These are phyloP conservation scores for Scaptomyza montana DNA, from an alignment of 1,140 invertebrate genomes.

Conservation along the genomic window DNA sequence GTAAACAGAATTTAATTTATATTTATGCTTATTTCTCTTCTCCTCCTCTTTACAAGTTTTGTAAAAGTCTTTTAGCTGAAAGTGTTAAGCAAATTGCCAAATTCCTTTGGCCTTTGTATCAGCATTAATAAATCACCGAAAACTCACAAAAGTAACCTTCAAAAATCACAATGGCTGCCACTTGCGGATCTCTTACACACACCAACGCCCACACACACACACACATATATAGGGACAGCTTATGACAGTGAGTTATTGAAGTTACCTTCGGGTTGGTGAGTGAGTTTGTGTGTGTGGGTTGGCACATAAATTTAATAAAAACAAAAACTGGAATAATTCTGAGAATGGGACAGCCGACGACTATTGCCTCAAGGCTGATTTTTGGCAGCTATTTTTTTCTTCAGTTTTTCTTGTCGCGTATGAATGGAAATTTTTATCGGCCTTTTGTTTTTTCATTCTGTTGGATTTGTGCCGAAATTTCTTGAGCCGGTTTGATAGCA, in stretches of 20 bases:
- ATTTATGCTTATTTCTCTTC: slow-evolving; percentile 21
- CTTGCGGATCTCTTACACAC: slow-evolving; percentile 37
- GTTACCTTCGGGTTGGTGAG: slow-evolving; percentile 6
- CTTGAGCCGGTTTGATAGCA: too few species aligned
- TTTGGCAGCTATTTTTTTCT: too few species aligned
- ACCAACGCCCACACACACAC: slow-evolving; percentile 18
- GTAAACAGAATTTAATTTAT: slow-evolving; percentile 32
- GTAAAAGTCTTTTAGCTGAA: slow-evolving; percentile 12
- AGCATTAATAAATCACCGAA: slow-evolving; percentile 59
- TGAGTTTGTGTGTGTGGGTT: not conserved
- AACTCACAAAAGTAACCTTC: slow-evolving; percentile 63
- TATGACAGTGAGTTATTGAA: slow-evolving; percentile 73
- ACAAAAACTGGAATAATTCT: slow-evolving; percentile 23
- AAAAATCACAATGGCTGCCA: slow-evolving; percentile 47
- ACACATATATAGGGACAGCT: slow-evolving; percentile 15
- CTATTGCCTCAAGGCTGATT: too few species aligned
- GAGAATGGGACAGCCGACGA: not conserved
- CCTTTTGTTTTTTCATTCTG: too few species aligned
- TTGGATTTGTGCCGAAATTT: too few species aligned
- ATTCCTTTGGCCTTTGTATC: slow-evolving; percentile 23
- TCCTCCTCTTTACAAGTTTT: not conserved
- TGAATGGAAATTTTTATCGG: too few species aligned
- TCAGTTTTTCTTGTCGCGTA: too few species aligned
- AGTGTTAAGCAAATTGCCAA: slow-evolving; percentile 30
- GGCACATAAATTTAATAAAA: slow-evolving; percentile 34